Evolutionary conservation across 2,113 vertebrate genomes (phyloP).

Genomic region (Pelobates fuscus): DNA sequence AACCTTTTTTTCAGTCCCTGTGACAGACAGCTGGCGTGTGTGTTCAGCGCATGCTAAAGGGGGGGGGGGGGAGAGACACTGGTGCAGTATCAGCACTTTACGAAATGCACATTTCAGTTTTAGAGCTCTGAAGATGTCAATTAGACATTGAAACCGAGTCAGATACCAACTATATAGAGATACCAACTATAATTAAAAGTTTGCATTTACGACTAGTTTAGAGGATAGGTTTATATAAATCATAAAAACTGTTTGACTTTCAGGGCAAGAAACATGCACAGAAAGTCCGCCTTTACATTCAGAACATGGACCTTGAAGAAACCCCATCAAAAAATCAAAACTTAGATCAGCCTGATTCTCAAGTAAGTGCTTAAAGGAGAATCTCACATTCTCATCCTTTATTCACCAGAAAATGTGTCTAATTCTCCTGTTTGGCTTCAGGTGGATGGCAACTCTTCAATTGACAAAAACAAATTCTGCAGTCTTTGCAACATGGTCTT

Average conservation of each 20-base stretch:
- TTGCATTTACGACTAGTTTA: too few relatives aligned
- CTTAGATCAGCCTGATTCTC: constrained; percentile 41
- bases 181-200: too few relatives aligned
- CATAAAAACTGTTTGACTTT: constrained; percentile 49
- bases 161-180: too few relatives aligned
- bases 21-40: too few relatives aligned
- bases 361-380: constrained; percentile 54
- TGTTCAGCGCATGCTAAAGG: too few relatives aligned
- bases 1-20: too few relatives aligned
- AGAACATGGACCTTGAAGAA: constrained; percentile 63
- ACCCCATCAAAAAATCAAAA: constrained; percentile 51
- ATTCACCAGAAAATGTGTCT: not conserved
- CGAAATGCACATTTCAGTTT: too few relatives aligned
- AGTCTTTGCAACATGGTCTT: constrained; percentile 79
- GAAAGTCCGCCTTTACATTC: constrained; percentile 73
- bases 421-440: constrained; percentile 59
- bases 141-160: too few relatives aligned
- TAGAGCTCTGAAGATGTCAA: too few relatives aligned
- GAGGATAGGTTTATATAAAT: too few relatives aligned
- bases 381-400: not conserved
- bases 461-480: constrained; percentile 72
- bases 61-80: too few relatives aligned
- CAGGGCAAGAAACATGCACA: constrained; percentile 83
- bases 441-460: constrained; percentile 50
- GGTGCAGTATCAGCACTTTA: too few relatives aligned